Evolutionary conservation across 2,888 invertebrate genomes (phyloP).

Genomic region (Isoperla grammatica): DNA sequence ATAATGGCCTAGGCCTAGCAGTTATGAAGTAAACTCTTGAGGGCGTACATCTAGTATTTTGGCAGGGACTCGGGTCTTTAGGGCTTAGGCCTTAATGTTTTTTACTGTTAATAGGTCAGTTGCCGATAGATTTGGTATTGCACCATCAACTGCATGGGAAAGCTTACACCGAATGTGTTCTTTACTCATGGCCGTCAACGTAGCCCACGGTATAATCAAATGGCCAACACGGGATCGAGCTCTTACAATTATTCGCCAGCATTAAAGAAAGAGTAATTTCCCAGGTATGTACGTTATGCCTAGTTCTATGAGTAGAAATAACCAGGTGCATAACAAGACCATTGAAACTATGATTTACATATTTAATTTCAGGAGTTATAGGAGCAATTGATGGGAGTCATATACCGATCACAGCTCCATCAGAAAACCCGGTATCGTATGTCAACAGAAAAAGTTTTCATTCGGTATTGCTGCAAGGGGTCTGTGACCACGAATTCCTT

Average conservation of each 20-base stretch:
- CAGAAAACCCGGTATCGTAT: conserved; percentile 17
- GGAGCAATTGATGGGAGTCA: conserved; percentile 31
- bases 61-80: background rate
- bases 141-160: conserved; percentile 4
- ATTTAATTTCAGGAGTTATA: conserved; percentile 14
- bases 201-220: background rate
- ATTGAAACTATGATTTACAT: background rate
- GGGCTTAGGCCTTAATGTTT: background rate
- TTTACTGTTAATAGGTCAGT: background rate
- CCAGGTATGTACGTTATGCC: background rate
- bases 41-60: no score
- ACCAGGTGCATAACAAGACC: background rate
- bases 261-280: background rate
- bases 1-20: no score
- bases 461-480: conserved; percentile 27
- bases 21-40: no score
- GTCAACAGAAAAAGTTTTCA: conserved; percentile 25
- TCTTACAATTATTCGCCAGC: background rate
- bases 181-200: background rate
- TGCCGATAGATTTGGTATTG: conserved; percentile 3
- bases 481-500: conserved; percentile 29
- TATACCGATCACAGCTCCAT: conserved; percentile 27
- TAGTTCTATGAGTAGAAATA: background rate
- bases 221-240: conserved; percentile 1
- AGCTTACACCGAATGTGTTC: conserved; percentile 1